Evolutionary conservation across 2,888 invertebrate genomes (phyloP), one percentile per base, ranked within the genome.

Genomic region (Brachycybe producta): DNA sequence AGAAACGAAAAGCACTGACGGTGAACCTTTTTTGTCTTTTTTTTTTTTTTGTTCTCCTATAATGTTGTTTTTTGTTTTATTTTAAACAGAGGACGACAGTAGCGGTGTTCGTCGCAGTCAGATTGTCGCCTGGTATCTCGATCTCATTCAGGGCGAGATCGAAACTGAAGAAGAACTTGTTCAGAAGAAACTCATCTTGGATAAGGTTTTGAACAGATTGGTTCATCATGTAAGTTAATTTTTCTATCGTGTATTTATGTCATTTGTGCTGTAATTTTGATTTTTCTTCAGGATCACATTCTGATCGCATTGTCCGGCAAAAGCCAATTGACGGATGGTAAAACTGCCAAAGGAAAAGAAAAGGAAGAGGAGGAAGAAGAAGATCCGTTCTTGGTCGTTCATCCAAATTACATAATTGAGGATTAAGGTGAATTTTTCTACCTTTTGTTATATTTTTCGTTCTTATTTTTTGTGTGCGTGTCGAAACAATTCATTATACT

Each of bases 331-430:
- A n/a, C n/a, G n/a, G n/a, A n/a, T n/a, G 70, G 54, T 69, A 73
- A 47, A 68, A 76, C 59, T 68, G 72, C 71, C 0, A 76, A 77
- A 52, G 75, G 76, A 53, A 72, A 76, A 0, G 79, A 71, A 0
- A 76, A 77, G 52, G 75, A 75, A 54, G 72, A 76, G 0, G 79
- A 80, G 52, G 80, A 82, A 28, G 85, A 80, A 52, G 80, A 82
- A 28, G 85, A 92, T 68, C 88, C 91, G 0, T 66, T 87, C 36
- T 69, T 97, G 4, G 87, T 95, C 15, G 94, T 95, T 1, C 95
- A 98, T 75, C 97, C 97, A 0, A 94, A 95, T 70, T 97, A 92
- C 65, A 78, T 87, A 41, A 75, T 88, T 40, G 86, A 90, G 57
- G 70, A 67, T 55, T 68, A 62, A 62, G n/a, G n/a, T n/a, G n/a